Evolutionary conservation across 1,140 invertebrate genomes (phyloP), one percentile per base, ranked within the genome.

Genomic region (Papilio helenus): DNA sequence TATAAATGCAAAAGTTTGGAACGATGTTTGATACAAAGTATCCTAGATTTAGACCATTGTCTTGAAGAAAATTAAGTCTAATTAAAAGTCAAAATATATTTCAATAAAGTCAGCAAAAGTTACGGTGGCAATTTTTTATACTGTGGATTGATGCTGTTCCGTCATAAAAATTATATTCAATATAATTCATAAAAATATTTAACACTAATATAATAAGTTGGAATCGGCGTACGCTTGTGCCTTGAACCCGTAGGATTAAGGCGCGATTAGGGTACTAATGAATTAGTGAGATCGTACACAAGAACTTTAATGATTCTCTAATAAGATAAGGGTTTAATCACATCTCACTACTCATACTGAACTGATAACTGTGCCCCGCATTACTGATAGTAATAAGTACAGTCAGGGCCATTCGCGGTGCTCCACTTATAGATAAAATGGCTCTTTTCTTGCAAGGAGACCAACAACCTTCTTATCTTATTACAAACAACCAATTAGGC

Each of bases 211-310:
- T 10, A 18, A 58, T 23, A 23, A 23, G 18, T 20, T 58, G 20
- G 20, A 9, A 58, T 74, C 79, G 80, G 80, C 73, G 9, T 29
- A 61, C 39, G 68, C 76, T 79, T 73, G 68, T 79, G 16, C 72
- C 79, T 82, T 79, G 14, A 1, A 76, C 58, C 81, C n/a, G 23
- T 9, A 10, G 68, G 12, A 42, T 78, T 78, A 79, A 72, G 51
- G 76, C 77, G 79, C 80, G 83, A 86, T 88, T 88, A 89, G 79
- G 79, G 73, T 82, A 84, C 85, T 87, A 87, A 88, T 88, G 87
- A 86, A 85, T 87, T 86, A 72, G 82, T 87, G 83, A 84, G 84
- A 85, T 86, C 80, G 80, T 76, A 77, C 58, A 79, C 51, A 83
- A 77, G 80, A 85, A 80, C 73, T 79, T 86, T 85, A 86, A 87